phyloP scores from a whole-genome alignment of 1,140 invertebrate species.

The Pantala flavescens region DNA sequence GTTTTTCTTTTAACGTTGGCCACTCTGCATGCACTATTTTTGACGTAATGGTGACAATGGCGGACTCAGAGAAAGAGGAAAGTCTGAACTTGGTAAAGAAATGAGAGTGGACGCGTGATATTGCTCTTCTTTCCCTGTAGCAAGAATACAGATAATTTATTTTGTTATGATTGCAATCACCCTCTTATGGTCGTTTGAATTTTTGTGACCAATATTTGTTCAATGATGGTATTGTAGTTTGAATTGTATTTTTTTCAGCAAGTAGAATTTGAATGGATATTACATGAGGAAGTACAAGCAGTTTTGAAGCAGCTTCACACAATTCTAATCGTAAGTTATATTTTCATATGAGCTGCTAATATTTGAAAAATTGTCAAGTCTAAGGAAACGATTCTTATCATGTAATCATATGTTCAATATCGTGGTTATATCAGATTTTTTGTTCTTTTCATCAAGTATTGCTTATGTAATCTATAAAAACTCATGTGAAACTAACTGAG shows the following conservation, averaged over 20 bases:
- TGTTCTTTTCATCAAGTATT: too few species aligned
- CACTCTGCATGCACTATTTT: too few species aligned
- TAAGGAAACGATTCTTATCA: too few species aligned
- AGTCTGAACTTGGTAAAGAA: slow-evolving; percentile 67
- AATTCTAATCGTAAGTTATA: slow-evolving; percentile 62
- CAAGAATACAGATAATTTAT: slow-evolving; percentile 19
- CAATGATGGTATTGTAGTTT: slow-evolving; percentile 20
- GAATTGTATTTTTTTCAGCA: slow-evolving; percentile 50
- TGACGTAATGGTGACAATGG: slow-evolving; percentile 38
- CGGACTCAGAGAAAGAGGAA: slow-evolving; percentile 74
- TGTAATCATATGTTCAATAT: too few species aligned
- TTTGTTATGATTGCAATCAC: slow-evolving; percentile 23
- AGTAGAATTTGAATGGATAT: slow-evolving; percentile 87
- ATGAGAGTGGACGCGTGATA: slow-evolving; percentile 31
- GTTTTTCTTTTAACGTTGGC: too few species aligned
- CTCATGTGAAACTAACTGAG: too few species aligned
- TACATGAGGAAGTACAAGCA: slow-evolving; percentile 78
- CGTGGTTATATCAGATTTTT: too few species aligned
- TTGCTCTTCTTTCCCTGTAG: slow-evolving; percentile 21
- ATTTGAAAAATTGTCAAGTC: too few species aligned
- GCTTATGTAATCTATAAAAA: too few species aligned
- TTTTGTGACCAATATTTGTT: too few species aligned
- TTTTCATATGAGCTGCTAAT: too few species aligned
- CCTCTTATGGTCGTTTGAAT: too few species aligned
- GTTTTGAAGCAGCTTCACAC: slow-evolving; percentile 72